Conservation (phyloP, 2,888 invertebrate genomes). For the Acanthoscelides obtectus region DNA sequence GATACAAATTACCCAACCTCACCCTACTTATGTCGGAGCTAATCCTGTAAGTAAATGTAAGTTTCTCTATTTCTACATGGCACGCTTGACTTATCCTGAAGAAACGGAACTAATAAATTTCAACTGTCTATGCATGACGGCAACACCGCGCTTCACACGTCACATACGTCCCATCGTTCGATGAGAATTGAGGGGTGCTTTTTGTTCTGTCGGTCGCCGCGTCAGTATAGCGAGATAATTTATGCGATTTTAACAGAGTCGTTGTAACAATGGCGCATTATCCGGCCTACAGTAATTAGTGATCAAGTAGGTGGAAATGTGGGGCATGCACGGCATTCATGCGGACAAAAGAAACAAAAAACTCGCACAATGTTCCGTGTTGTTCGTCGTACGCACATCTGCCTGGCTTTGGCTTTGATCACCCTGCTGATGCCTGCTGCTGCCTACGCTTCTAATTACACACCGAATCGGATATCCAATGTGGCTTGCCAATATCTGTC, state of each 20-base stretch:
- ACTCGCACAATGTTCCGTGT: conserved; percentile 17
- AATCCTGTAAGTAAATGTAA: too few species aligned
- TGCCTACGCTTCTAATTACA: conserved; percentile 17
- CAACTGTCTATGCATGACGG: background rate
- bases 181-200: conserved; percentile 17
- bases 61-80: too few species aligned
- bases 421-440: conserved; percentile 23
- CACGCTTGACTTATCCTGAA: background rate
- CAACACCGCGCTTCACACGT: background rate
- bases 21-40: too few species aligned
- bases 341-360: conserved; percentile 43
- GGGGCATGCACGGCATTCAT: conserved; percentile 42
- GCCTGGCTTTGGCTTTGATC: conserved; percentile 33
- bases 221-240: conserved; percentile 34
- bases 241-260: conserved; percentile 47
- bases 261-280: conserved; percentile 42
- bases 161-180: conserved; percentile 7
- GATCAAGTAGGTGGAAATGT: conserved; percentile 49
- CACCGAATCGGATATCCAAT: conserved; percentile 5
- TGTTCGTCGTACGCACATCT: conserved; percentile 41
- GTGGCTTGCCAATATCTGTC: background rate
- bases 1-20: too few species aligned
- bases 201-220: conserved; percentile 18
- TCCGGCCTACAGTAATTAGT: conserved; percentile 46
- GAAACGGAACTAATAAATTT: background rate